Base-by-base conservation (phyloP, 2,888 invertebrate genomes). In the Diarsia rubi region DNA sequence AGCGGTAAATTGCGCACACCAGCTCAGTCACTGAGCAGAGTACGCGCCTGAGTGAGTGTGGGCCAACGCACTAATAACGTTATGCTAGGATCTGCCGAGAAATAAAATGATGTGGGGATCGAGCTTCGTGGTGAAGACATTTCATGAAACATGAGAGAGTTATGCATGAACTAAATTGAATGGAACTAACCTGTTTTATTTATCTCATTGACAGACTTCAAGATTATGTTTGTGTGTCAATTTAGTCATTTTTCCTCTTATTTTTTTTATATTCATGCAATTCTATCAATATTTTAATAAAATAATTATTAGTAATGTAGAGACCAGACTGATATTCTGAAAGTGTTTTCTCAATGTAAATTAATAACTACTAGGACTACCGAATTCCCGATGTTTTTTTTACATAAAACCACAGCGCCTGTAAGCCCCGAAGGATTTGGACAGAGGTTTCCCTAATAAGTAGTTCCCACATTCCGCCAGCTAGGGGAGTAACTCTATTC, bases 1-100 rank as follows among this genome's bases (percentile, higher is more conserved):
- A 87, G 86, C 91, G 90, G 83, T 82, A 91, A 91, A 92, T 92
- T 90, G 91, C 88, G 86, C 86, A 79, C 83, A 81, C 78, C 73
- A 81, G 74, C 75, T 78, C 84, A 78, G 68, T 68, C 69, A 70
- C 64, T 70, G 73, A 69, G 68, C 76, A 69, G 79, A 67, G 75
- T 21, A 68, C 66, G 52, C 71, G 60, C 62, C 45, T 63, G 71
- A 57, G 19, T 84, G 78, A 71, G 59, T 57, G 52, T 19, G 64
- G 54, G 54, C 54, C 31, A 24, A 80, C 69, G 63, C 62, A 81
- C 68, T 73, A 73, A 76, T 76, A 70, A 81, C 27, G 27, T 57
- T 71, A 71, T 69, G 59, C 31, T 69, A 57, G 71, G 44, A 54
- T 69, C 49, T 62, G n/a, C 1, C 16, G 27, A 19, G 31, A 47